These are phyloP conservation scores for Rafetus swinhoei DNA, from an alignment of 2,113 vertebrate genomes.

Conservation along the genomic window DNA sequence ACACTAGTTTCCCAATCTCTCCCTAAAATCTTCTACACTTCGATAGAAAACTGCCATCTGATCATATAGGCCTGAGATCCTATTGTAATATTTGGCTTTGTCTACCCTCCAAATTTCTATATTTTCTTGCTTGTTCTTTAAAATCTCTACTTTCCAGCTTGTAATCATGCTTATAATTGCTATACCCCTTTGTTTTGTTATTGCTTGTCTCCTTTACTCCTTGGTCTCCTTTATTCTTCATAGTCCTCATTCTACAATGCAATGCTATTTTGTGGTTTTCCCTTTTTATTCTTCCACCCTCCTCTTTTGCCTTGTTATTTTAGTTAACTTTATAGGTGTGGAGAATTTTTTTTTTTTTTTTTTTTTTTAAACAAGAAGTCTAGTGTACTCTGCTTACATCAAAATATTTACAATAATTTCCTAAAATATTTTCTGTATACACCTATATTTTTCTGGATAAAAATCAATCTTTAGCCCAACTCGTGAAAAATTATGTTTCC, in stretches of 20 bases:
- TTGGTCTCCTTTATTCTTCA: background rate
- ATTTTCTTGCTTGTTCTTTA: background rate
- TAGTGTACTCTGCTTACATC: background rate
- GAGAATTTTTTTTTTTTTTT: background rate
- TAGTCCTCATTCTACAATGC: background rate
- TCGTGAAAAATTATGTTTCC: background rate
- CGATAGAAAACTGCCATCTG: no score
- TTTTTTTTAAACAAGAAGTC: background rate
- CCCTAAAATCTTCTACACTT: no score
- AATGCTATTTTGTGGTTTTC: background rate
- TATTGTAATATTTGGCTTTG: background rate
- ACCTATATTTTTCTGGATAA: background rate
- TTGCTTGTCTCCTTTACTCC: background rate
- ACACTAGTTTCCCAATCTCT: no score
- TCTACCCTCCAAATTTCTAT: background rate
- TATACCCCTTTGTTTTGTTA: background rate
- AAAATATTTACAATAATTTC: background rate
- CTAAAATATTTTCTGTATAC: background rate
- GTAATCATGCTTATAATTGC: background rate
- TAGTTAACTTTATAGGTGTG: background rate
- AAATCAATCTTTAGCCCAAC: background rate
- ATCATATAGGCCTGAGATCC: background rate
- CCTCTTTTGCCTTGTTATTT: background rate
- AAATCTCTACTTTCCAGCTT: background rate
- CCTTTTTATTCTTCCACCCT: background rate